Evolutionary conservation across 2,113 vertebrate genomes (phyloP).

Genomic region (Myiagra hebetior): DNA sequence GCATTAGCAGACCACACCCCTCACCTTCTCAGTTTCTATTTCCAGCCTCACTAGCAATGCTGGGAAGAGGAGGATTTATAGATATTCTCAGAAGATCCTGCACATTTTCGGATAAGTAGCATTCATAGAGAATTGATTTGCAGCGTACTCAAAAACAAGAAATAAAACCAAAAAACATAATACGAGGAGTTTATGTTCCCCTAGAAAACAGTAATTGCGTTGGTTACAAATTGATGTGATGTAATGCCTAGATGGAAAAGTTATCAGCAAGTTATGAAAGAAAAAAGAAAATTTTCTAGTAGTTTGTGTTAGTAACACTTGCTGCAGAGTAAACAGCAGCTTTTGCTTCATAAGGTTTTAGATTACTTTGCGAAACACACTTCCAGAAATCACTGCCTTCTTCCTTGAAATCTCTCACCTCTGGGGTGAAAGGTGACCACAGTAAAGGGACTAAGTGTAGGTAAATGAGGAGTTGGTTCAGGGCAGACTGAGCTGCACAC

Average conservation of each 20-base stretch:
- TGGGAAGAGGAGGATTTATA: not conserved
- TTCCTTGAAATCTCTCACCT: not conserved
- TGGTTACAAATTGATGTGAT: not conserved
- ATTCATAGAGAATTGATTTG: not conserved
- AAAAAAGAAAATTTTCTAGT: not conserved
- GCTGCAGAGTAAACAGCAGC: not conserved
- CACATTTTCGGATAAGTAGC: not conserved
- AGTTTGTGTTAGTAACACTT: not conserved
- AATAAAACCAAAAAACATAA: not conserved
- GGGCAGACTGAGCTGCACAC: not conserved
- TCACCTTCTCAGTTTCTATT: not conserved
- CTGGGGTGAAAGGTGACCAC: not conserved
- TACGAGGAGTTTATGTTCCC: not conserved
- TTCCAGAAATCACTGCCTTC: not conserved
- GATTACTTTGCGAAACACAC: not conserved
- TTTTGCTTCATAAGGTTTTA: not conserved
- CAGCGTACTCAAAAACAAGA: fast-evolving
- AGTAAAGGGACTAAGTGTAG: not conserved
- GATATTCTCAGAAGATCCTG: not conserved
- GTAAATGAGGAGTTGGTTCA: fast-evolving
- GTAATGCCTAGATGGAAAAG: not conserved
- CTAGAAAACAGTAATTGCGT: not conserved
- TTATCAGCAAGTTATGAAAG: not conserved
- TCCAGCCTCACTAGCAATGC: not conserved
- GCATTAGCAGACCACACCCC: not conserved